phyloP scores from a whole-genome alignment of 2,113 vertebrate species.

The Typhlomys cinereus region DNA sequence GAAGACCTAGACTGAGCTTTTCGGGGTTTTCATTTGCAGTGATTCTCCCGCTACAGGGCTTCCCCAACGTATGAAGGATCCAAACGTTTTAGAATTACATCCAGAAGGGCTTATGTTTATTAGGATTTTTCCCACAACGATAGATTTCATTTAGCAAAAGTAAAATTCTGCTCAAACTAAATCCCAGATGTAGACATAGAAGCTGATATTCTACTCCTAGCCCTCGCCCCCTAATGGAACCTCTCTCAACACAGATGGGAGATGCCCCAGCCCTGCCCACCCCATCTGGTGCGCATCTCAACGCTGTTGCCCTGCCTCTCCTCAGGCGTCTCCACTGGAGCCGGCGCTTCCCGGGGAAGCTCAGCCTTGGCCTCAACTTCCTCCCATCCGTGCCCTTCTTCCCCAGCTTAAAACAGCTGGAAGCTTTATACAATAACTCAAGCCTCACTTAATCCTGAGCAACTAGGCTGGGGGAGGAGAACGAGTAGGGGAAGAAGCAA shows the following conservation, averaged over 20 bases:
- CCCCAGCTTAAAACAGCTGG: constrained; percentile 25
- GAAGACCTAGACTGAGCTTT: not conserved
- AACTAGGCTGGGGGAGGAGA: not conserved
- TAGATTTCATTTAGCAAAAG: constrained; percentile 18
- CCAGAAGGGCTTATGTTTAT: not conserved
- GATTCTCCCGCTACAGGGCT: not conserved
- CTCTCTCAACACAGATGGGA: not conserved
- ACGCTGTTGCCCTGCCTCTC: not conserved
- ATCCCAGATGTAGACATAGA: not conserved
- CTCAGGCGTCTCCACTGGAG: not conserved
- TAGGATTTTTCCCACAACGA: not conserved
- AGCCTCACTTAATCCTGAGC: constrained; percentile 37
- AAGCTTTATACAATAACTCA: not conserved
- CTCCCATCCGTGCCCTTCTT: not conserved
- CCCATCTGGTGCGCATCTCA: not conserved
- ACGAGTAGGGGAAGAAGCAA: not conserved
- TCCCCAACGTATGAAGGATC: not conserved
- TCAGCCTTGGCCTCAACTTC: not conserved
- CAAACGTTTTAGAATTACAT: not conserved
- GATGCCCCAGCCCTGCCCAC: not conserved
- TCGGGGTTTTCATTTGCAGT: not conserved
- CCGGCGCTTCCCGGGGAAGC: not conserved
- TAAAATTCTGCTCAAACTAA: not conserved
- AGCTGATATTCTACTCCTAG: not conserved
- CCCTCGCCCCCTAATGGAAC: not conserved